A percentile compares a stretch with the other conserved stretches of the same genome.
Evolutionary conservation across 2,888 invertebrate species (phyloP).

Genomic region (Ctena decussata): DNA sequence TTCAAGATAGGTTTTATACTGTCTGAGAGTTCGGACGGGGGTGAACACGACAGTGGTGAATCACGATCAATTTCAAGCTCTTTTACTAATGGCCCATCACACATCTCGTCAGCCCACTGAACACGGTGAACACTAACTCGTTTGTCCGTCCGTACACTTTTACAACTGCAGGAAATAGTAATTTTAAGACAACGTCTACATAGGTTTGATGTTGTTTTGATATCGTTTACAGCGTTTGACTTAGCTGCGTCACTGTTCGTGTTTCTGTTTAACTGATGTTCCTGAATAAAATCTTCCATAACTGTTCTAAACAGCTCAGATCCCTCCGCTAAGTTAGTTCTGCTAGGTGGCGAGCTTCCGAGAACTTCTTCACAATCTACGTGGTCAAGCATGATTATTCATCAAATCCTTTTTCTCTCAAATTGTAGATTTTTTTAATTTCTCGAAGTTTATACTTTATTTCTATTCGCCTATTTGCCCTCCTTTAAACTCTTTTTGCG

Average conservation of each 20-base stretch:
- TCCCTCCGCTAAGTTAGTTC: slow-evolving; percentile 47
- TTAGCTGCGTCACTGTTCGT: neutral
- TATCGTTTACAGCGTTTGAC: neutral
- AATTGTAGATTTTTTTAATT: too few species aligned
- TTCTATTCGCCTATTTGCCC: too few species aligned
- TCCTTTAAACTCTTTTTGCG: too few species aligned
- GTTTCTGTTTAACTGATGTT: neutral
- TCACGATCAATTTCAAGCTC: slow-evolving; percentile 27
- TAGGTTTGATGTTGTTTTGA: neutral
- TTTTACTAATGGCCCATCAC: slow-evolving; percentile 48
- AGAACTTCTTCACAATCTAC: slow-evolving; percentile 24
- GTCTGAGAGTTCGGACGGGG: slow-evolving; percentile 16
- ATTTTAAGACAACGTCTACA: slow-evolving; percentile 42
- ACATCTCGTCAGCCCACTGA: slow-evolving; percentile 56
- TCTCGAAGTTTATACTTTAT: too few species aligned
- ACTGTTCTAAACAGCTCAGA: slow-evolving; percentile 58
- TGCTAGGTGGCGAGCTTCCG: slow-evolving; percentile 48
- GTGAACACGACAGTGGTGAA: neutral
- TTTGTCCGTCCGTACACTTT: neutral
- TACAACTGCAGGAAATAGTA: slow-evolving; percentile 41
- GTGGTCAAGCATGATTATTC: slow-evolving; percentile 23
- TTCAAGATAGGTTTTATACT: slow-evolving; percentile 57
- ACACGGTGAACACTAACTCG: slow-evolving; percentile 35
- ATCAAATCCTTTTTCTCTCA: too few species aligned
- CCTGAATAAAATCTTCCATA: slow-evolving; percentile 51